phyloP scores from a whole-genome alignment of 2,113 vertebrate genomes.

The Melospiza melodia region DNA sequence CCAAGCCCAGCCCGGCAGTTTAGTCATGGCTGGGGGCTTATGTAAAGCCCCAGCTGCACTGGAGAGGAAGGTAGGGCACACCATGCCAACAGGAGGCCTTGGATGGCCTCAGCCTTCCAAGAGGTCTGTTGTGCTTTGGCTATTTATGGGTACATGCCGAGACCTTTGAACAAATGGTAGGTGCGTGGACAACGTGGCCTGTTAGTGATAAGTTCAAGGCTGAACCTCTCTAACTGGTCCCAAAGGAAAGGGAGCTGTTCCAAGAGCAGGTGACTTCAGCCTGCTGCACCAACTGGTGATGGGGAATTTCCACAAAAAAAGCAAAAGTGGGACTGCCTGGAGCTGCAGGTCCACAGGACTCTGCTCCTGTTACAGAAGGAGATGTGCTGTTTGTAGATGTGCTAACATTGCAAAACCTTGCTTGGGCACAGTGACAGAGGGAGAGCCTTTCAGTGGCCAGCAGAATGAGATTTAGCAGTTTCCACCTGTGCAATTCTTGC shows the following conservation, averaged over 20 bases:
- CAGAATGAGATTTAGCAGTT: background rate
- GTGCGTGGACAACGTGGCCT: background rate
- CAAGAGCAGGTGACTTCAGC: background rate
- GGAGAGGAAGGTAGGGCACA: background rate
- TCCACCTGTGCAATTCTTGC: background rate
- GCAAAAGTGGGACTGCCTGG: background rate
- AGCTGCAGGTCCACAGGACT: constrained; percentile 10
- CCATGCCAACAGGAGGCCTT: background rate
- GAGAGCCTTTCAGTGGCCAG: background rate
- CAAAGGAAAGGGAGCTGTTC: constrained; percentile 27
- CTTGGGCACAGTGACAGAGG: background rate
- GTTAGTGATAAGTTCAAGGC: constrained; percentile 11
- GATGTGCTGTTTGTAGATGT: constrained; percentile 6
- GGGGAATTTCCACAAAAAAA: constrained; percentile 41
- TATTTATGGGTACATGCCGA: background rate
- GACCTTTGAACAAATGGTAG: constrained; percentile 46
- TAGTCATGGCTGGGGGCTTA: background rate
- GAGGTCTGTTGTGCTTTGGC: background rate
- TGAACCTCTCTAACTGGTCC: background rate
- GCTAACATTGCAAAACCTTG: constrained; percentile 32
- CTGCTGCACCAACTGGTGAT: background rate
- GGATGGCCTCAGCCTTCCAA: background rate
- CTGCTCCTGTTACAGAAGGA: constrained; percentile 18
- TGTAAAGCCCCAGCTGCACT: background rate
- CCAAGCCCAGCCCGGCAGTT: rapidly evolving